These are phyloP conservation scores for Frankliniella intonsa DNA, from an alignment of 2,888 invertebrate species.

Conservation along the genomic window DNA sequence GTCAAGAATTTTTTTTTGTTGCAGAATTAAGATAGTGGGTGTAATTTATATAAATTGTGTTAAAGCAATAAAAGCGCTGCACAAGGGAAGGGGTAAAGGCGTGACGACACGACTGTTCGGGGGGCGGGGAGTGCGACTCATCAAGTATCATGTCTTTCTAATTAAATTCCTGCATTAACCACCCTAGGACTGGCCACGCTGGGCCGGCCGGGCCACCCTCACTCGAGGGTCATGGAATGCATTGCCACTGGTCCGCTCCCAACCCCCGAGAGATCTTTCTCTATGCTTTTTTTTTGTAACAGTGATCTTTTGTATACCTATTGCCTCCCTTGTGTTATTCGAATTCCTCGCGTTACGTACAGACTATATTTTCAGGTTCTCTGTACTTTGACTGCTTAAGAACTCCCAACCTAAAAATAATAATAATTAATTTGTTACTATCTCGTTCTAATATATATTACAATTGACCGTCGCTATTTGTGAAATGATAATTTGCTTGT, in stretches of 20 bases:
- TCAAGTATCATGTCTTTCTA: constrained; percentile 17
- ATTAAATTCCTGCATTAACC: constrained; percentile 25
- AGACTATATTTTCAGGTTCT: no score
- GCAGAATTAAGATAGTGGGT: no score
- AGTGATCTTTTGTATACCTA: no score
- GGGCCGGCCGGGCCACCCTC: background rate
- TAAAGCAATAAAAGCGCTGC: no score
- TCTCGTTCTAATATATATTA: no score
- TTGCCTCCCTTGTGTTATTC: no score
- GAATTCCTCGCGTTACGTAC: no score
- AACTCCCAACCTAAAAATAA: no score
- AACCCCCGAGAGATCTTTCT: background rate
- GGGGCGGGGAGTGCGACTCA: background rate
- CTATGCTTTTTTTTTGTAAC: background rate
- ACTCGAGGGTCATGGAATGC: background rate
- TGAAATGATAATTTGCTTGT: background rate
- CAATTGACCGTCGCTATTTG: no score
- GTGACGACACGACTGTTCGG: background rate
- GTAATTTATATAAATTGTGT: no score
- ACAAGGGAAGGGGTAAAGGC: background rate
- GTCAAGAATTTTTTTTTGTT: background rate
- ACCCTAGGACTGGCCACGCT: background rate
- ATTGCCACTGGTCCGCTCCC: background rate
- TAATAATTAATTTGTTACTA: no score
- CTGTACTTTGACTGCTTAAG: no score